phyloP scores from a whole-genome alignment of 2,113 vertebrate genomes.

The Uria lomvia region DNA sequence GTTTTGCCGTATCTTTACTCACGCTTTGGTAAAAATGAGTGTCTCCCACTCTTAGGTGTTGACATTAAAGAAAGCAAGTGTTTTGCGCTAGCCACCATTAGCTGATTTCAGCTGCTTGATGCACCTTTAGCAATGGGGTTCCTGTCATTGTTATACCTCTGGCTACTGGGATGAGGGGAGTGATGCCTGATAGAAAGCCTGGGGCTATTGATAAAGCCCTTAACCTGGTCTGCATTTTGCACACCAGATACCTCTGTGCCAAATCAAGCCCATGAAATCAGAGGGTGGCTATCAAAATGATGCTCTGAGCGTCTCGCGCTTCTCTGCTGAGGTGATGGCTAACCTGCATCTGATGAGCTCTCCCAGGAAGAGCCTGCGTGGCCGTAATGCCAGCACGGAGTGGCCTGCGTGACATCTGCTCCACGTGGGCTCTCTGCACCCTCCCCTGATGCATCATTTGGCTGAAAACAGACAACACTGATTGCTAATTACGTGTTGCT shows the following conservation, averaged over 20 bases:
- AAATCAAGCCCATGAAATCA: not conserved
- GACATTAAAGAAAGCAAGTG: not conserved
- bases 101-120: not conserved
- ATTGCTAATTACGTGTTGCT: not conserved
- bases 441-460: not conserved
- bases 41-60: not conserved
- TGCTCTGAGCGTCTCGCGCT: not conserved
- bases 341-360: not conserved
- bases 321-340: not conserved
- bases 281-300: not conserved
- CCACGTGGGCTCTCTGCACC: not conserved
- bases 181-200: not conserved
- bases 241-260: not conserved
- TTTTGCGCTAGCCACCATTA: not conserved
- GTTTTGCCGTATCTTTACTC: not conserved
- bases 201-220: not conserved
- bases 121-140: not conserved
- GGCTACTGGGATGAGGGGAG: not conserved
- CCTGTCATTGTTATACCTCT: not conserved
- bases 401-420: not conserved
- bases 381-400: fast-evolving
- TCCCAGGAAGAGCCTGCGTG: not conserved
- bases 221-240: fast-evolving
- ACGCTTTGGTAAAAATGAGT: not conserved
- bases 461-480: not conserved